Conservation (phyloP, 2,113 vertebrate genomes). For the Pandion haliaetus region DNA sequence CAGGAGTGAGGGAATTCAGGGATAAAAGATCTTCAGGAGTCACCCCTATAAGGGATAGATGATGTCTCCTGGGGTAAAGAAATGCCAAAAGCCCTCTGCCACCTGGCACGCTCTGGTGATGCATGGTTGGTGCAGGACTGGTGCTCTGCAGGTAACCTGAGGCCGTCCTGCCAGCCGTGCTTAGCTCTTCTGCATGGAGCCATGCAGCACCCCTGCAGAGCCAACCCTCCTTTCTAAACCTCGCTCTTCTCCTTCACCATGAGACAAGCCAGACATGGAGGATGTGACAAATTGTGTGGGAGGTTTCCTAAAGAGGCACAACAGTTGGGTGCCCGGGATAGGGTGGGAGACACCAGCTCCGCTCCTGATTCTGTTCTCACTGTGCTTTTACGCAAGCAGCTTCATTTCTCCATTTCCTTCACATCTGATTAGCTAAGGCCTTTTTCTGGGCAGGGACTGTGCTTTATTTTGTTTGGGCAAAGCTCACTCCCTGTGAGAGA, state of each 20-base stretch:
- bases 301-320: neutral
- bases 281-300: neutral
- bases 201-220: neutral
- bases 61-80: neutral
- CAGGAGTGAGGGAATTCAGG: neutral
- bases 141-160: neutral
- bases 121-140: rapidly evolving
- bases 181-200: rapidly evolving
- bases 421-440: neutral
- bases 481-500: neutral
- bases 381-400: rapidly evolving
- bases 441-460: neutral
- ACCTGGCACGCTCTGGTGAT: rapidly evolving
- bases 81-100: neutral
- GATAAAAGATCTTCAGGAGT: neutral
- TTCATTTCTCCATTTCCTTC: neutral
- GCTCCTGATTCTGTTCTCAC: neutral
- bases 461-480: neutral
- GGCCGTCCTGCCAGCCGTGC: neutral
- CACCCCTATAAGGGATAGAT: neutral
- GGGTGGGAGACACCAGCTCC: neutral
- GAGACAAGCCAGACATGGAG: neutral
- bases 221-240: neutral
- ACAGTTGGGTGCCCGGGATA: rapidly evolving
- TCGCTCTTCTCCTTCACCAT: neutral